Conservation (phyloP, 2,113 vertebrate species). For the Podarcis raffonei region DNA sequence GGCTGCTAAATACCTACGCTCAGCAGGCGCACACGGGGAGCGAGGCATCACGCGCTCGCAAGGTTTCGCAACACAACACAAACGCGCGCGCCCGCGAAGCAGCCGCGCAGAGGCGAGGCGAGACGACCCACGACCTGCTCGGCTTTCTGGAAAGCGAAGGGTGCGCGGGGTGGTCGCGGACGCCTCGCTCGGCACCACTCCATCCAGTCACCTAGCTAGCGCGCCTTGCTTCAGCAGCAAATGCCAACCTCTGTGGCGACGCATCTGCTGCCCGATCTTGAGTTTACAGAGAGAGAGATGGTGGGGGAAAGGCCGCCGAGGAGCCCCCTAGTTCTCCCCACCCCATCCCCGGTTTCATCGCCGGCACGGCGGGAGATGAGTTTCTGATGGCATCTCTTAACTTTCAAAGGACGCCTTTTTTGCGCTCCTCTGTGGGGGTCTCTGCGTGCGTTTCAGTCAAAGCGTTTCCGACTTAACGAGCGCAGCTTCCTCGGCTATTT, state of each 20-base stretch:
- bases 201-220: too few relatives aligned
- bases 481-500: fast-evolving
- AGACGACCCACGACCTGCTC: not conserved
- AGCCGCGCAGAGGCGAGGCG: not conserved
- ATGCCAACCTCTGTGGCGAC: not conserved
- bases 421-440: fast-evolving
- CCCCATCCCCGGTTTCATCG: fast-evolving
- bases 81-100: not conserved
- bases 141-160: not conserved
- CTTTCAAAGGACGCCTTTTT: fast-evolving
- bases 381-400: fast-evolving
- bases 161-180: not conserved
- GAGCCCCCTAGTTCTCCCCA: not conserved
- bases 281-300: fast-evolving
- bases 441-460: fast-evolving
- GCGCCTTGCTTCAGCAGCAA: too few relatives aligned
- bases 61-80: not conserved
- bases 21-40: not conserved
- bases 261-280: not conserved
- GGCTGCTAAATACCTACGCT: not conserved
- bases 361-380: fast-evolving
- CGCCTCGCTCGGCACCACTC: too few relatives aligned
- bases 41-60: not conserved
- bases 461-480: fast-evolving
- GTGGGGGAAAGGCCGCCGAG: fast-evolving